Evolutionary conservation across 35 echinoderm and acorn worm genomes (phyloP).

Genomic region (Heliocidaris erythrogramma): DNA sequence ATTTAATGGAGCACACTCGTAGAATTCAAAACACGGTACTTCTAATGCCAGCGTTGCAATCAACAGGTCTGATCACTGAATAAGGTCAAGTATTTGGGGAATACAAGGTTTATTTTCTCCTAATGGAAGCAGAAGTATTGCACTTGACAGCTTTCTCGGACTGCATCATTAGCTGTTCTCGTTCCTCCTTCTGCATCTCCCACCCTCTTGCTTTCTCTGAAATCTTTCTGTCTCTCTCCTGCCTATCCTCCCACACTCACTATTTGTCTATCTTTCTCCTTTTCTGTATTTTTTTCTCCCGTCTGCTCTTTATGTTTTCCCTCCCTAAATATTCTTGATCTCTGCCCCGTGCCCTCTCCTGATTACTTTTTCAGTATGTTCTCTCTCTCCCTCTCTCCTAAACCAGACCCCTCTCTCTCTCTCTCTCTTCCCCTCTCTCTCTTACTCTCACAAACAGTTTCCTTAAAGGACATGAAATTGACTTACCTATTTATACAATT

Average conservation of each 20-base stretch:
- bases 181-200: neutral
- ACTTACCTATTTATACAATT: too few relatives aligned
- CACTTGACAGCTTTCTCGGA: neutral
- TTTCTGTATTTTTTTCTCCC: too few relatives aligned
- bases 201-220: neutral
- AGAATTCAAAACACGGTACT: neutral
- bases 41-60: neutral
- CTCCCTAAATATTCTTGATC: too few relatives aligned
- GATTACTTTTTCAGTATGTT: too few relatives aligned
- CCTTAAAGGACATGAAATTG: too few relatives aligned
- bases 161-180: neutral
- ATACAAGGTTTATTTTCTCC: neutral
- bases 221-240: neutral
- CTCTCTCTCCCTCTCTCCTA: too few relatives aligned
- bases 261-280: too few relatives aligned
- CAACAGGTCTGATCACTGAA: conserved; percentile 3
- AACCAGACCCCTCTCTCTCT: too few relatives aligned
- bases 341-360: too few relatives aligned
- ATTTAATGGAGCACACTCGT: neutral
- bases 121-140: neutral
- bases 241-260: neutral
- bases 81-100: neutral
- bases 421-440: too few relatives aligned
- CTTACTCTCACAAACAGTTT: too few relatives aligned
- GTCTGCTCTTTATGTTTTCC: too few relatives aligned